Evolutionary conservation across 2,113 vertebrate species (phyloP).

Genomic region (Vireo altiloquus): DNA sequence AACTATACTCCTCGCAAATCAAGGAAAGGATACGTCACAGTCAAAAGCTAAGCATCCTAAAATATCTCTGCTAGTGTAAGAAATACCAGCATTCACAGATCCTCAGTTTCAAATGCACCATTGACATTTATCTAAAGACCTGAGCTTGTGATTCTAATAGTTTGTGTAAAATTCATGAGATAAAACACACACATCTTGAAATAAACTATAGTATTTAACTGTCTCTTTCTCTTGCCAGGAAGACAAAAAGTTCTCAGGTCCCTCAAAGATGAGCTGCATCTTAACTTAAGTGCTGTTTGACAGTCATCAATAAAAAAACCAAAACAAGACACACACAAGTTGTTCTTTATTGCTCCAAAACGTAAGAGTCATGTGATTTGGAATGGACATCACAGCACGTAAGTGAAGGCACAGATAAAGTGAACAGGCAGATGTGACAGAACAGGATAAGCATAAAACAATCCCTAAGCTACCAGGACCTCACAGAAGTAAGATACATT

Average conservation of each 20-base stretch:
- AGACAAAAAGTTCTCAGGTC: neutral
- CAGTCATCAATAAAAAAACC: neutral
- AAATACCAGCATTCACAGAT: neutral
- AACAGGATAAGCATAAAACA: neutral
- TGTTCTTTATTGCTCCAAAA: neutral
- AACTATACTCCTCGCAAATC: neutral
- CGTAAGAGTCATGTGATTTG: neutral
- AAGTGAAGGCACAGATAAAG: neutral
- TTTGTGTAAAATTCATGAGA: neutral
- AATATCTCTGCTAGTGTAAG: neutral
- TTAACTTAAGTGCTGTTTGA: neutral
- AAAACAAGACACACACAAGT: neutral
- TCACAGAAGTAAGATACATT: neutral
- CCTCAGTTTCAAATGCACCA: neutral
- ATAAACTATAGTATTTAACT: neutral
- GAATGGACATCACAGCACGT: neutral
- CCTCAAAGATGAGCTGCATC: neutral
- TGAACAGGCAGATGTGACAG: neutral
- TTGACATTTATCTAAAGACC: neutral
- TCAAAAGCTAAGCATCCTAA: neutral
- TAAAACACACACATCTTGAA: neutral
- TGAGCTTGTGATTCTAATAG: neutral
- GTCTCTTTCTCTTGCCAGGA: neutral
- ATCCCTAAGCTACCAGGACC: neutral
- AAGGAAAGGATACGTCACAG: neutral